Percentiles rank a stretch among this genome's conserved stretches.
phyloP scores from a whole-genome alignment of 2,797 vertebrate species.

The Sebastes kiyomatsui region DNA sequence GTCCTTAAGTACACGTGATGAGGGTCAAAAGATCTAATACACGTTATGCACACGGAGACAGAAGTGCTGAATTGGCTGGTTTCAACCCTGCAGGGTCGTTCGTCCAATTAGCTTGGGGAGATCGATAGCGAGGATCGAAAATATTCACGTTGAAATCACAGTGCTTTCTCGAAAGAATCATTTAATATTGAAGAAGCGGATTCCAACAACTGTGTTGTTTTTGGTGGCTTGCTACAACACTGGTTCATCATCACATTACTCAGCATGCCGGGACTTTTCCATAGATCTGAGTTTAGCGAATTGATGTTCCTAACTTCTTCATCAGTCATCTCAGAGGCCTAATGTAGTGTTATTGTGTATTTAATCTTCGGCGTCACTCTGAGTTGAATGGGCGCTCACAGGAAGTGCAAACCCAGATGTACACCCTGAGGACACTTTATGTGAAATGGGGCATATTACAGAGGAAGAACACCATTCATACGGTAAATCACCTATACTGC shows the following conservation, averaged over 20 bases:
- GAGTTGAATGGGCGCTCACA: slow-evolving; percentile 8
- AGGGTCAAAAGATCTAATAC: slow-evolving; percentile 2
- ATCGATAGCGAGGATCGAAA: slow-evolving; percentile 3
- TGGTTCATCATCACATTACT: background rate
- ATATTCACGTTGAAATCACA: background rate
- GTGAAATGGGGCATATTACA: slow-evolving; percentile 36
- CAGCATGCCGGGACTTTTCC: background rate
- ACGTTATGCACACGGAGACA: background rate
- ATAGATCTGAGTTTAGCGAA: slow-evolving; percentile 18
- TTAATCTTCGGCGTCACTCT: slow-evolving; percentile 33
- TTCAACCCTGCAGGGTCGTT: slow-evolving; percentile 8
- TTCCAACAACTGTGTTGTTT: background rate
- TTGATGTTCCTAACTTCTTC: background rate
- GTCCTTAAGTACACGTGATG: background rate
- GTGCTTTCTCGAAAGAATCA: background rate
- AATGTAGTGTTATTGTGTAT: slow-evolving; percentile 29
- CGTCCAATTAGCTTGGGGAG: background rate
- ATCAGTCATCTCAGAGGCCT: slow-evolving; percentile 18
- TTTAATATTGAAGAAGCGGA: background rate
- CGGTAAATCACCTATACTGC: slow-evolving; percentile 8
- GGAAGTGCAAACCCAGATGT: slow-evolving; percentile 23
- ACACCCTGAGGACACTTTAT: slow-evolving; percentile 31
- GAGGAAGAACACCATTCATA: background rate
- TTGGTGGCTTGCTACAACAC: background rate
- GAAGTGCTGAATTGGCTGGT: slow-evolving; percentile 13